Percentiles rank a stretch among this genome's conserved stretches.
These are phyloP conservation scores for Empis livida DNA, from an alignment of 2,888 invertebrate genomes.

Conservation along the genomic window DNA sequence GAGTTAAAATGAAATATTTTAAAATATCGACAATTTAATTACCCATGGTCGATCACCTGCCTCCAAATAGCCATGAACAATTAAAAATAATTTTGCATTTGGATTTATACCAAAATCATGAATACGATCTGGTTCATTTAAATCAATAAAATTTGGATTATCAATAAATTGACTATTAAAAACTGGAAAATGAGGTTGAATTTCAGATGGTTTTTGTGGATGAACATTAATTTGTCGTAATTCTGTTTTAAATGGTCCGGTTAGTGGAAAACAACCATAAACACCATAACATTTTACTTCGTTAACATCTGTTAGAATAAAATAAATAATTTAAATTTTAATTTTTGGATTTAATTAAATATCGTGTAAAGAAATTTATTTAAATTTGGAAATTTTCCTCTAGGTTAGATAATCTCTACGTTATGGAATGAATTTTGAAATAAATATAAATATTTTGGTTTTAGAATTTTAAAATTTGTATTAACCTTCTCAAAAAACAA, in stretches of 20 bases:
- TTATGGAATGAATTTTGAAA: no score
- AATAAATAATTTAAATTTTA: no score
- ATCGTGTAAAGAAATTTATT: no score
- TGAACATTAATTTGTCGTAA: constrained; percentile 67
- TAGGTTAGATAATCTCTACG: no score
- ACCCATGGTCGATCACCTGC: constrained; percentile 73
- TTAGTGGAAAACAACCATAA: constrained; percentile 70
- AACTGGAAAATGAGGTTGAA: constrained; percentile 43
- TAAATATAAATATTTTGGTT: no score
- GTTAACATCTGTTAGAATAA: constrained; percentile 24
- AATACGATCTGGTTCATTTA: constrained; percentile 53
- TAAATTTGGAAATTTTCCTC: no score
- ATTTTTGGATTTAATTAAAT: no score
- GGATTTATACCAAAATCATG: constrained; percentile 48
- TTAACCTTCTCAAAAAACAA: no score
- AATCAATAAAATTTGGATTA: constrained; percentile 46
- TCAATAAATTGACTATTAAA: constrained; percentile 40
- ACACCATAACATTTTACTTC: constrained; percentile 59
- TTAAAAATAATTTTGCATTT: constrained; percentile 53
- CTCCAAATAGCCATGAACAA: constrained; percentile 81
- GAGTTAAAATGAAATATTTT: not conserved
- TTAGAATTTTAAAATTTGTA: no score
- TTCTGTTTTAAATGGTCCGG: constrained; percentile 64
- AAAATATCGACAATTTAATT: constrained; percentile 13
- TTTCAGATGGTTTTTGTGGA: constrained; percentile 55